Percentiles rank a stretch among this genome's conserved stretches.
Evolutionary conservation across 2,113 vertebrate genomes (phyloP).

Genomic region (Acinonyx jubatus): DNA sequence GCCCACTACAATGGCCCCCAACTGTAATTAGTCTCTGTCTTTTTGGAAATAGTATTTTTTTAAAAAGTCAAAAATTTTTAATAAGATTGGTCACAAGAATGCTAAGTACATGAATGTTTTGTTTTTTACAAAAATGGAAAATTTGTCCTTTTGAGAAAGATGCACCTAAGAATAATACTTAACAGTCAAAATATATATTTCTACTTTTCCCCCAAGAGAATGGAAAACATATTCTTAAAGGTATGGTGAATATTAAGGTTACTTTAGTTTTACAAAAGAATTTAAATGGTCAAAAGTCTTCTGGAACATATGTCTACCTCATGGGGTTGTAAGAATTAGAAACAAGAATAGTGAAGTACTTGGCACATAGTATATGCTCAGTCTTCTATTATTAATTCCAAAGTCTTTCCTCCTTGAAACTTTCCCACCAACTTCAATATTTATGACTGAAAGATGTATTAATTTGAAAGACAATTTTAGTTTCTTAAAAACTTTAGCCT

Average conservation of each 20-base stretch:
- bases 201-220: neutral
- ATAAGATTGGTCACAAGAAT: neutral
- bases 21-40: neutral
- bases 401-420: neutral
- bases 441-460: neutral
- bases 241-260: neutral
- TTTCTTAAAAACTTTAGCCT: neutral
- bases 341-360: neutral
- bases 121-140: neutral
- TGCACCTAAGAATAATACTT: neutral
- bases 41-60: neutral
- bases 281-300: neutral
- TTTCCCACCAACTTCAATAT: neutral
- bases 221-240: neutral
- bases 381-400: neutral
- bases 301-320: neutral
- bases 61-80: neutral
- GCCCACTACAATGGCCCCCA: neutral
- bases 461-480: neutral
- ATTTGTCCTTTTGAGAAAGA: neutral
- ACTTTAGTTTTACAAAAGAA: neutral
- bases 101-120: neutral
- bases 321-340: neutral
- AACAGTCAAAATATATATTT: neutral
- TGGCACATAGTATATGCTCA: neutral